Evolutionary conservation across 2,888 invertebrate genomes (phyloP).

Genomic region (Athalia rosae): DNA sequence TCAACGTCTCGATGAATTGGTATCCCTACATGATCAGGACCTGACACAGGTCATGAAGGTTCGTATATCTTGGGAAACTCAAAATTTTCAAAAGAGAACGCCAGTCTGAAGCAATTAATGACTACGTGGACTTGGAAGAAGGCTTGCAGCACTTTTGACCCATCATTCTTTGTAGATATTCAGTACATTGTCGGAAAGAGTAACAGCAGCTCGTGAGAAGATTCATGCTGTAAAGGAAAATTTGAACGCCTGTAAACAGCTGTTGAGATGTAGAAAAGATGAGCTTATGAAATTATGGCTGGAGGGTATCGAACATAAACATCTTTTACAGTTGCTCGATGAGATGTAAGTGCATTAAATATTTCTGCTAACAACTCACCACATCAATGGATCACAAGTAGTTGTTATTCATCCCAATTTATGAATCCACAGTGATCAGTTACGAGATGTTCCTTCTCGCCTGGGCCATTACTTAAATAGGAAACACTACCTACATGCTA

Average conservation of each 20-base stretch:
- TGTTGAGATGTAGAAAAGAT: conserved; percentile 92
- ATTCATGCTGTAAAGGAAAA: conserved; percentile 88
- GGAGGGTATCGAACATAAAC: conserved; percentile 96
- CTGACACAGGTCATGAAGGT: conserved; percentile 88
- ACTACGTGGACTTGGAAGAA: no score
- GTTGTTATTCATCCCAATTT: conserved; percentile 50
- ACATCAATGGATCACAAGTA: conserved; percentile 4
- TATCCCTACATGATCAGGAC: conserved; percentile 91
- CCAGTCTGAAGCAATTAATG: no score
- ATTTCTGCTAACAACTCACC: not conserved
- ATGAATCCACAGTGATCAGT: conserved; percentile 78
- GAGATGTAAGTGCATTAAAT: conserved; percentile 82
- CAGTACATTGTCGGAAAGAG: conserved; percentile 83
- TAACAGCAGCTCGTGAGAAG: conserved; percentile 85
- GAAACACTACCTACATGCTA: conserved; percentile 90
- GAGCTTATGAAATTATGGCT: conserved; percentile 95
- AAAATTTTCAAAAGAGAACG: not conserved
- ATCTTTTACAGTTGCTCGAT: conserved; percentile 90
- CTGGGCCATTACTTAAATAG: conserved; percentile 80
- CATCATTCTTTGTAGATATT: conserved; percentile 78
- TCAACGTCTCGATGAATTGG: conserved; percentile 89
- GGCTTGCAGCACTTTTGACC: not conserved
- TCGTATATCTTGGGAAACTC: conserved; percentile 48
- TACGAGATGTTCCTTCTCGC: conserved; percentile 84
- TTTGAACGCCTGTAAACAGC: conserved; percentile 86